Evolutionary conservation across 2,113 vertebrate genomes (phyloP).

Genomic region (Peromyscus maniculatus): DNA sequence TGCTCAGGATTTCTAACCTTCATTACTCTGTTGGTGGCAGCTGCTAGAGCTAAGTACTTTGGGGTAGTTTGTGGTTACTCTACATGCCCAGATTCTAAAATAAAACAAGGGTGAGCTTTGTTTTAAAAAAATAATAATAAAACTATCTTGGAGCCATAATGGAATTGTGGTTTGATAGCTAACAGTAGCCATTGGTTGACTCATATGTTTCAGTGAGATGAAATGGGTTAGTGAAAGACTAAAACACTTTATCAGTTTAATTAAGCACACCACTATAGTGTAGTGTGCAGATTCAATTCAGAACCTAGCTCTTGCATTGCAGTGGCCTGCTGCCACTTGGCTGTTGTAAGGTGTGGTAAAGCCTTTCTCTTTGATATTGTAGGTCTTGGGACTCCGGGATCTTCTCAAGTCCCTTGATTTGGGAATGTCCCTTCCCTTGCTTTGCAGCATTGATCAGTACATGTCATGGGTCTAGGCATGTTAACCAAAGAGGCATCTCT

Average conservation of each 20-base stretch:
- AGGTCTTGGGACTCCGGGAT: neutral
- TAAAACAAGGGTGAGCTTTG: conserved; percentile 54
- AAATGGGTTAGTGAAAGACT: conserved; percentile 50
- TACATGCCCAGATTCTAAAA: neutral
- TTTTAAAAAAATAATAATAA: conserved; percentile 3
- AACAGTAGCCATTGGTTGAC: neutral
- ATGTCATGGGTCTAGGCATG: neutral
- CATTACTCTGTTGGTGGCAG: conserved; percentile 46
- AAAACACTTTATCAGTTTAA: neutral
- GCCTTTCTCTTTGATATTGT: neutral
- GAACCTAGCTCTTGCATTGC: conserved; percentile 4
- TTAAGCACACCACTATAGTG: neutral
- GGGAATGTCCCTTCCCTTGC: neutral
- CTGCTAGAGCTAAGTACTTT: conserved; percentile 44
- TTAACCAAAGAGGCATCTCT: conserved; percentile 21
- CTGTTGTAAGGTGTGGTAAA: neutral
- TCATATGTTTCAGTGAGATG: conserved; percentile 40
- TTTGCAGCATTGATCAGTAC: neutral
- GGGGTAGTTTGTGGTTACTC: conserved; percentile 13
- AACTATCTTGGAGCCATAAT: neutral
- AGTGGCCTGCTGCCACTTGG: neutral
- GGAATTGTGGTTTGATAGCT: neutral
- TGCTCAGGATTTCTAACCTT: neutral
- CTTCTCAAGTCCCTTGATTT: neutral
- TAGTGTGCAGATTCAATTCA: conserved; percentile 21